Percentiles rank a stretch among this genome's conserved stretches.
phyloP scores from a whole-genome alignment of 1,140 invertebrate species.

The Drosophila tristis region DNA sequence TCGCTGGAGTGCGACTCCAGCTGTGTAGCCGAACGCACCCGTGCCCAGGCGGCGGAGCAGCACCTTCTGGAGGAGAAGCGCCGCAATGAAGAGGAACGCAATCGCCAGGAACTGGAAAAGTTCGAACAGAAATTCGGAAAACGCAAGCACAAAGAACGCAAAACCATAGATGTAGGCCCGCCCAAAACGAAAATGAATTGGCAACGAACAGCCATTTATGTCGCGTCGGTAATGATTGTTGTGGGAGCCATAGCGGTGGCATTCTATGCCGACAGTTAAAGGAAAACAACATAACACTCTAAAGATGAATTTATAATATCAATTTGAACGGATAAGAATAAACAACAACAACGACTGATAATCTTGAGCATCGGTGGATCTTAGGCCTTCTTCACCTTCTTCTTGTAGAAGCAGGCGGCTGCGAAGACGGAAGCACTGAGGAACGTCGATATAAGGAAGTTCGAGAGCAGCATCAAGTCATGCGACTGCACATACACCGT shows the following conservation, averaged over 20 bases:
- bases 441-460: constrained; percentile 87
- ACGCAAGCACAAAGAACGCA: constrained; percentile 85
- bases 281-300: constrained; percentile 8
- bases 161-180: constrained; percentile 51
- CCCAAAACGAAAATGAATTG: constrained; percentile 58
- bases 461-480: constrained; percentile 87
- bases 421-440: constrained; percentile 86
- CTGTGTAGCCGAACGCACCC: constrained; percentile 86
- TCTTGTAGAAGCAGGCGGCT: constrained; percentile 86
- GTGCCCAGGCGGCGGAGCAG: constrained; percentile 85
- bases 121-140: constrained; percentile 90
- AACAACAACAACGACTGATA: constrained; percentile 43
- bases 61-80: constrained; percentile 85
- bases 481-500: constrained; percentile 88
- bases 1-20: constrained; percentile 87
- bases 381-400: constrained; percentile 61
- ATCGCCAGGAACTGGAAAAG: constrained; percentile 89
- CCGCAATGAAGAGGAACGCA: constrained; percentile 87
- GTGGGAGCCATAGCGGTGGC: constrained; percentile 63
- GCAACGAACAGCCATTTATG: constrained; percentile 55
- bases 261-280: constrained; percentile 69
- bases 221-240: constrained; percentile 40
- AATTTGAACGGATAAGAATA: constrained; percentile 38
- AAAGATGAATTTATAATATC: constrained; percentile 38
- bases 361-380: constrained; percentile 30